Percentiles rank a stretch among this genome's conserved stretches.
phyloP scores from a whole-genome alignment of 2,888 invertebrate species.

The Ichneumon xanthorius region DNA sequence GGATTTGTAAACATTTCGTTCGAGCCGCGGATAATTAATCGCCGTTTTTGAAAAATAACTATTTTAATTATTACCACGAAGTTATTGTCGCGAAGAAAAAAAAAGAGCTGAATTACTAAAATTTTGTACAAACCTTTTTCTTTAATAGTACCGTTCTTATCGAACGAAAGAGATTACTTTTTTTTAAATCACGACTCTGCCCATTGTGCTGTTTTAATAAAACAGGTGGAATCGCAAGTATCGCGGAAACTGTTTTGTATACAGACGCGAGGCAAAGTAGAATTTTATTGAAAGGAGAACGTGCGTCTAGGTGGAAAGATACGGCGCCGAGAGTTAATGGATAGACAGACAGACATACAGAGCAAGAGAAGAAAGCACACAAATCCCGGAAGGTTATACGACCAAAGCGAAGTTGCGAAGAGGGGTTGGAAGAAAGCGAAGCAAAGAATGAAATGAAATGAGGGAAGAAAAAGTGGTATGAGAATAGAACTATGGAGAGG shows the following conservation, averaged over 20 bases:
- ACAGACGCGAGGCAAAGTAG: neutral
- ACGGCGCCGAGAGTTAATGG: constrained; percentile 30
- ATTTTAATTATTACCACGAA: neutral
- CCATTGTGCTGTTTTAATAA: neutral
- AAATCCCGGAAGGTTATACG: neutral
- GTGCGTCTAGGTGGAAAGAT: constrained; percentile 11
- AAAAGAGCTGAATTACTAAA: neutral
- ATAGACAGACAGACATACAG: constrained; percentile 13
- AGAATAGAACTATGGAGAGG: constrained; percentile 6
- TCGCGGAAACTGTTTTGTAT: neutral
- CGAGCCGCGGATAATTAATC: neutral
- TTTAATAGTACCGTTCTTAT: neutral
- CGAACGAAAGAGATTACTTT: neutral
- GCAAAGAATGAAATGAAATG: constrained; percentile 35
- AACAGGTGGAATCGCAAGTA: neutral
- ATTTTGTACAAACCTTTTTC: neutral
- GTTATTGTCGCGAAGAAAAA: too few relatives aligned
- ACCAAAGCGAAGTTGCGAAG: neutral
- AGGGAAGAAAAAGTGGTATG: constrained; percentile 32
- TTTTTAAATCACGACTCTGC: neutral
- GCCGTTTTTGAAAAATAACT: neutral
- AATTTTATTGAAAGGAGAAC: constrained; percentile 30
- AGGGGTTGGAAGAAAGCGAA: constrained; percentile 19
- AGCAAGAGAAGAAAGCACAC: constrained; percentile 4
- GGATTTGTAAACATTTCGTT: too few relatives aligned